Evolutionary conservation across 2,888 invertebrate species (phyloP), one percentile per base, ranked within the genome.

Genomic region (Drosophila pegasa): DNA sequence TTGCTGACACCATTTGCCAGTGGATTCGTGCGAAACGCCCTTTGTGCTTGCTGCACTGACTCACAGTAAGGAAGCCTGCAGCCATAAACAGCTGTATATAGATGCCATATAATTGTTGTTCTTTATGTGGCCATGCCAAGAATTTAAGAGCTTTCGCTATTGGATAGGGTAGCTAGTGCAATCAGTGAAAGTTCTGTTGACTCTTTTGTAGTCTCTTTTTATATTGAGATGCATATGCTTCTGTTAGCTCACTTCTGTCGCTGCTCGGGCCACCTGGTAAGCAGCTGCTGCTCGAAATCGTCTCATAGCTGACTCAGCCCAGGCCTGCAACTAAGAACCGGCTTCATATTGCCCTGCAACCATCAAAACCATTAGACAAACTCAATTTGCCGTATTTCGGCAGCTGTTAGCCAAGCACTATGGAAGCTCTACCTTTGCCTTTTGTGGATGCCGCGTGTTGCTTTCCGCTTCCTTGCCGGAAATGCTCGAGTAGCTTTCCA

Each of bases 391-490:
- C 6, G 20, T 20, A 33, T 37, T 20, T 18, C 18, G 14, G 7
- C 38, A 74, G 70, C 70, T 72, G 59, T 55, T 54, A 14, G 12
- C 18, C 37, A 12, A 40, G 16, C 43, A 40, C 51, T 51, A 58
- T 41, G 58, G 20, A 41, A 48, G n/a, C 20, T 33, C 14, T 33
- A 50, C 59, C 61, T 51, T 48, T 61, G 43, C 58, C 64, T 29
- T 55, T 54, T 65, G 22, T 31, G 41, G 41, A 48, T 41, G 29
- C 43, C 47, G 40, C 10, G 12, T 63, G n/a, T 57, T 43, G 67
- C 59, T 82, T 82, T 64, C 87, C 64, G 63, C 61, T 81, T 75
- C 73, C 78, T 64, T 69, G 65, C 68, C 83, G 83, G 83, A 83
- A 83, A 54, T 52, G 47, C 31, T 52, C 29, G 43, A 43, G 56